These are phyloP conservation scores for Archaeoteleia sp. DNA, from an alignment of 2,888 invertebrate species.

Conservation along the genomic window DNA sequence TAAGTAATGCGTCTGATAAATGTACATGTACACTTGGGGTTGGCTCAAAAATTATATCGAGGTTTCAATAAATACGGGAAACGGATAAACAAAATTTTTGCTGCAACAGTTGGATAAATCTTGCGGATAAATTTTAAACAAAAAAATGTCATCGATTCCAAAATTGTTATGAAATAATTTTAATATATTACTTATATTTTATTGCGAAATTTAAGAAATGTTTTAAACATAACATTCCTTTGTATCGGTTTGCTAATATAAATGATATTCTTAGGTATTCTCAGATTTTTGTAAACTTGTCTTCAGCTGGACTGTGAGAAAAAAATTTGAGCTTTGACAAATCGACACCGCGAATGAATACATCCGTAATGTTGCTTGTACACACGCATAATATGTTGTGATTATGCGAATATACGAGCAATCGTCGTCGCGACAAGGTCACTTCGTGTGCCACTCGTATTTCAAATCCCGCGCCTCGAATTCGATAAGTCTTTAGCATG, in stretches of 20 bases:
- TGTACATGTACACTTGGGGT: conserved; percentile 12
- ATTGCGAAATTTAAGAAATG: no score
- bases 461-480: conserved; percentile 65
- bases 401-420: conserved; percentile 51
- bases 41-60: conserved; percentile 24
- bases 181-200: no score
- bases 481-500: conserved; percentile 60
- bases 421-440: conserved; percentile 48
- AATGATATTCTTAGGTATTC: no score
- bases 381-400: conserved; percentile 42
- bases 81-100: not conserved
- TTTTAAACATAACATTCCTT: no score
- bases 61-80: conserved; percentile 18
- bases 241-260: no score
- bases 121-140: no score
- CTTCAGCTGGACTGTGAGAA: conserved; percentile 37
- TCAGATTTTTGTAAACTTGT: no score
- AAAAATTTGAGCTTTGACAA: conserved; percentile 43
- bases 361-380: conserved; percentile 30
- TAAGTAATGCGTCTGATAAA: conserved; percentile 45
- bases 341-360: conserved; percentile 44
- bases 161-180: no score
- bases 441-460: conserved; percentile 57
- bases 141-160: no score
- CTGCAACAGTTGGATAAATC: not conserved